Base-by-base conservation (phyloP, 2,888 invertebrate genomes). In the Campoletis raptor region DNA sequence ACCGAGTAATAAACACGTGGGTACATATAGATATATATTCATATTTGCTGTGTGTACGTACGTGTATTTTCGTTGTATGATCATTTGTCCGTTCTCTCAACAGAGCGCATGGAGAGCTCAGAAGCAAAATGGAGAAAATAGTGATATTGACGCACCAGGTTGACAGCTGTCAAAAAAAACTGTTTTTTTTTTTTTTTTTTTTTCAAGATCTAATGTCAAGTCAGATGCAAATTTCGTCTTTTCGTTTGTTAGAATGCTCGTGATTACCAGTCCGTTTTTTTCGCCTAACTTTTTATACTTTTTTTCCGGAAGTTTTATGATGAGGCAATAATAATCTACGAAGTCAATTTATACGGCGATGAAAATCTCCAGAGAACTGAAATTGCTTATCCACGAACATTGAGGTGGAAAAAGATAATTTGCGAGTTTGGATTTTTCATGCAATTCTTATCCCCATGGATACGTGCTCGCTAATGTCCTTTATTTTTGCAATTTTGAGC, bases 71-170 rank as follows among this genome's bases (percentile, higher is more conserved):
- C 42, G 52, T 69, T 82, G 70, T 73, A 57, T 30, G 30, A 72
- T 79, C 83, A 79, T 84, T 73, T 72, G 52, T 81, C 52, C 61
- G 45, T 67, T 81, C 42, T 54, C 74, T 10, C 64, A 15, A n/a
- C 15, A 76, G 66, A n/a, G 40, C 79, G 70, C 21, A 73, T 42
- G 52, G 24, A 24, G 42, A 66, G 36, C 36, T 15, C 37, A 67
- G 80, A 66, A 69, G 37, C 61, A 6, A 48, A 36, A 45, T n/a
- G 72, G 30, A 52, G 52, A 81, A 67, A 15, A 24, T 1, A 6
- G 48, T 18, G 30, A 21, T 61, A 77, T 64, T 67, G 80, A 82
- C 24, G 24, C 57, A 18, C n/a, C 24, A 7, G 10, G n/a, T 37
- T 4, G n/a, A 15, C 9, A 9, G 42, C 30, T 74, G 40, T 24